Evolutionary conservation across 2,888 invertebrate genomes (phyloP).

Genomic region (Sturmia bella): DNA sequence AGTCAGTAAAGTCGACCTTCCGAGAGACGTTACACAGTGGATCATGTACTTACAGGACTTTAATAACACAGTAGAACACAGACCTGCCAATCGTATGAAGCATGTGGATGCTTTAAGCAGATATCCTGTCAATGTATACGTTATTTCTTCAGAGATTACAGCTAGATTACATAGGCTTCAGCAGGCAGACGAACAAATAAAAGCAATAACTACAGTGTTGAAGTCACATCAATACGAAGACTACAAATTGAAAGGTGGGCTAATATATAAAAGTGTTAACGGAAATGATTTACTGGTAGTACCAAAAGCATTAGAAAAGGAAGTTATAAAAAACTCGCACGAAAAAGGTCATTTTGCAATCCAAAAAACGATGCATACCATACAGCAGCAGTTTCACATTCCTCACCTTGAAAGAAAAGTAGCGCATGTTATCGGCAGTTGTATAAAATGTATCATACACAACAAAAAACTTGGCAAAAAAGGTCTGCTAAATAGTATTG

Average conservation of each 20-base stretch:
- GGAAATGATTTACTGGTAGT: not conserved
- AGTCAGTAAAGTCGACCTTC: not conserved
- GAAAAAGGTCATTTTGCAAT: not conserved
- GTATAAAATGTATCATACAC: not conserved
- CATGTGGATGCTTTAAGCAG: not conserved
- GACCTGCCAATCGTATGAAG: not conserved
- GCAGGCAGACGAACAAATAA: not conserved
- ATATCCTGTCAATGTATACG: not conserved
- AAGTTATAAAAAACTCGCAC: conserved; percentile 49
- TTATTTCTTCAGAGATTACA: not conserved
- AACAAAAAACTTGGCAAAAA: not conserved
- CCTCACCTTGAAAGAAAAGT: no score
- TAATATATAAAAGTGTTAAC: not conserved
- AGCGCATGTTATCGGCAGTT: no score
- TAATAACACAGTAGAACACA: not conserved
- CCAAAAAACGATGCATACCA: not conserved
- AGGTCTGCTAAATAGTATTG: not conserved
- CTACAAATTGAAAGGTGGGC: not conserved
- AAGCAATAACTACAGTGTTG: not conserved
- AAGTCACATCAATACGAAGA: not conserved
- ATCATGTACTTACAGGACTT: not conserved
- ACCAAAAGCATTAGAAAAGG: not conserved
- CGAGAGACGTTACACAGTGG: not conserved
- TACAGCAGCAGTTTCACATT: no score
- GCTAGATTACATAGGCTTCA: not conserved